A percentile compares a stretch with the other conserved stretches of the same genome.
Conservation (phyloP, 2,888 invertebrate species). For the Synanthedon myopaeformis region DNA sequence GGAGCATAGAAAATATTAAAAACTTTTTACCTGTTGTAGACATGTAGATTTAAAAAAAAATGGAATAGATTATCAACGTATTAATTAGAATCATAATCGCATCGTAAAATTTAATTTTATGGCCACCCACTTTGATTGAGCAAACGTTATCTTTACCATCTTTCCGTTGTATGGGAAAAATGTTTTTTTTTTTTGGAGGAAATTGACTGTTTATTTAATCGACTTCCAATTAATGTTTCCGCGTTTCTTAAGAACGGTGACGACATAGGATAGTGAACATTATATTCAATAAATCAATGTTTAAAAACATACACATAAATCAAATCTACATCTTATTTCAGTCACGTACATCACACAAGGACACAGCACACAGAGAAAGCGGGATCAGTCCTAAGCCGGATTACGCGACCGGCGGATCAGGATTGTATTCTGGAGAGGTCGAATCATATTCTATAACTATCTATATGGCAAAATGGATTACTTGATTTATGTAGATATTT, state of each 20-base stretch:
- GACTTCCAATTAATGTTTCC: too few species aligned
- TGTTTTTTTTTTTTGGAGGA: background rate
- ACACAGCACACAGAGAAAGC: conserved; percentile 14
- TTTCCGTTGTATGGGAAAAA: background rate
- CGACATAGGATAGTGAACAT: too few species aligned
- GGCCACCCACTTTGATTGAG: conserved; percentile 9
- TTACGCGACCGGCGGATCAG: conserved; percentile 57
- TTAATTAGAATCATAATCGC: conserved; percentile 2
- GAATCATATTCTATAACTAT: conserved; percentile 11
- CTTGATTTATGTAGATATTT: background rate
- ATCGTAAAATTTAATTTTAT: conserved; percentile 15
- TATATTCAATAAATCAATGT: too few species aligned
- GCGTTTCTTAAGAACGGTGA: too few species aligned
- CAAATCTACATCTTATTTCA: background rate
- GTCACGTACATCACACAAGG: background rate
- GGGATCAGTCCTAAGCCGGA: conserved; percentile 61
- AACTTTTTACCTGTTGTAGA: too few species aligned
- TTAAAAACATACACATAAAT: background rate
- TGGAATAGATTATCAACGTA: background rate
- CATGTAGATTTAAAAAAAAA: background rate
- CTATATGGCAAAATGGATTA: conserved; percentile 34
- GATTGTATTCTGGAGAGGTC: conserved; percentile 34
- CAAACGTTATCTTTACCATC: too few species aligned
- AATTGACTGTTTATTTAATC: background rate
- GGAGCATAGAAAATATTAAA: too few species aligned